A percentile compares a stretch with the other conserved stretches of the same genome.
phyloP scores from a whole-genome alignment of 2,797 vertebrate species.

The Uromys caudimaculatus region DNA sequence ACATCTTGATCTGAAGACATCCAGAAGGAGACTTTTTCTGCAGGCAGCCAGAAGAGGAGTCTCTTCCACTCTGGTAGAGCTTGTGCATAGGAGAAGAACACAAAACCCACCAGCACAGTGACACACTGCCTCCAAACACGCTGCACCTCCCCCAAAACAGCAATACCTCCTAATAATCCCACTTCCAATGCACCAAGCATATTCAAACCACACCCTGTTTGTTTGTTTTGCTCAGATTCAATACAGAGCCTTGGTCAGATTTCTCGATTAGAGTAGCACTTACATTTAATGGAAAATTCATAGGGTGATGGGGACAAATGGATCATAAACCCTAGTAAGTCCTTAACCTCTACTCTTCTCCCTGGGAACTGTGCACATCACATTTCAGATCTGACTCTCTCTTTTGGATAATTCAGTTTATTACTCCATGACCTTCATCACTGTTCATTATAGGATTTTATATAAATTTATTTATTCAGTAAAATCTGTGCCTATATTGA shows the following conservation, averaged over 20 bases:
- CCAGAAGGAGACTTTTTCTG: too few species aligned
- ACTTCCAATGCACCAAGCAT: too few species aligned
- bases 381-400: neutral
- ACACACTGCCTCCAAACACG: too few species aligned
- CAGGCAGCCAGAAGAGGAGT: too few species aligned
- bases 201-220: too few species aligned
- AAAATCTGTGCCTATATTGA: neutral
- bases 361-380: neutral
- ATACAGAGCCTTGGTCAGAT: neutral
- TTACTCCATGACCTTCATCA: neutral
- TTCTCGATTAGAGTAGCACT: neutral
- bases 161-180: too few species aligned
- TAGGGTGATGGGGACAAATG: fast-evolving
- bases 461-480: neutral
- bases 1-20: too few species aligned
- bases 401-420: neutral
- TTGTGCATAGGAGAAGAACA: too few species aligned
- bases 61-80: too few species aligned
- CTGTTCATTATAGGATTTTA: neutral
- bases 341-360: neutral
- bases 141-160: too few species aligned
- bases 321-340: neutral
- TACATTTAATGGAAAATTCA: neutral
- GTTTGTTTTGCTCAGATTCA: neutral
- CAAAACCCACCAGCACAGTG: too few species aligned